Evolutionary conservation across 2,888 invertebrate genomes (phyloP).

Genomic region (Gandaritis pyraliata): DNA sequence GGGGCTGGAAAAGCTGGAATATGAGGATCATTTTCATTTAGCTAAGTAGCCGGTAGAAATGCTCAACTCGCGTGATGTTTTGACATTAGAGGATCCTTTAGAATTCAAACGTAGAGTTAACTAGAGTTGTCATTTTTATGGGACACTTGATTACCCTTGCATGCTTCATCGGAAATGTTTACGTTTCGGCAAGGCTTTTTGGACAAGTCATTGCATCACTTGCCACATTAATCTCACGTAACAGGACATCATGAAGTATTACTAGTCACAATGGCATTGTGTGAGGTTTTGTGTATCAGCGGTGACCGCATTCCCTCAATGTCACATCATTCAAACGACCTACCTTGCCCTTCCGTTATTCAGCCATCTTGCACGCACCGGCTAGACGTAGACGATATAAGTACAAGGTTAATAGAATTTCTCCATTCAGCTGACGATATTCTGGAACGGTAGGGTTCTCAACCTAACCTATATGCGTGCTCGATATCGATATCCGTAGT

Average conservation of each 20-base stretch:
- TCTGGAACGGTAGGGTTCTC: constrained; percentile 24
- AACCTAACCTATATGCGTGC: constrained; percentile 4
- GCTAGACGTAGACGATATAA: constrained; percentile 45
- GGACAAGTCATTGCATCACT: constrained; percentile 27
- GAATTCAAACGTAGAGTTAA: constrained; percentile 6
- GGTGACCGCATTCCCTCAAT: constrained; percentile 57
- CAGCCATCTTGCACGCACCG: constrained; percentile 45
- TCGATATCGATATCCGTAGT: constrained; percentile 4
- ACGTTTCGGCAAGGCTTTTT: constrained; percentile 5
- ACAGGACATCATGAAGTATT: constrained; percentile 35
- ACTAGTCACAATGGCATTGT: constrained; percentile 46
- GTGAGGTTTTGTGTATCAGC: constrained; percentile 50
- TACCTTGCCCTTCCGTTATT: constrained; percentile 56
- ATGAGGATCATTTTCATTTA: constrained; percentile 39
- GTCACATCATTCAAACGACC: constrained; percentile 47
- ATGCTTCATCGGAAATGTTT: constrained; percentile 14
- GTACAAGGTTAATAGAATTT: constrained; percentile 44
- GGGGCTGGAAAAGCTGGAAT: constrained; percentile 34
- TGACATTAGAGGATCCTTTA: constrained; percentile 27
- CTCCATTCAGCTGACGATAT: constrained; percentile 33
- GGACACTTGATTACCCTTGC: not conserved
- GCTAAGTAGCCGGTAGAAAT: constrained; percentile 35
- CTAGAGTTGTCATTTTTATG: constrained; percentile 5
- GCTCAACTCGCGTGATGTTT: constrained; percentile 35
- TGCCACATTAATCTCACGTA: constrained; percentile 37